Base-by-base conservation (phyloP, 2,888 invertebrate genomes). In the Agrotis exclamationis region DNA sequence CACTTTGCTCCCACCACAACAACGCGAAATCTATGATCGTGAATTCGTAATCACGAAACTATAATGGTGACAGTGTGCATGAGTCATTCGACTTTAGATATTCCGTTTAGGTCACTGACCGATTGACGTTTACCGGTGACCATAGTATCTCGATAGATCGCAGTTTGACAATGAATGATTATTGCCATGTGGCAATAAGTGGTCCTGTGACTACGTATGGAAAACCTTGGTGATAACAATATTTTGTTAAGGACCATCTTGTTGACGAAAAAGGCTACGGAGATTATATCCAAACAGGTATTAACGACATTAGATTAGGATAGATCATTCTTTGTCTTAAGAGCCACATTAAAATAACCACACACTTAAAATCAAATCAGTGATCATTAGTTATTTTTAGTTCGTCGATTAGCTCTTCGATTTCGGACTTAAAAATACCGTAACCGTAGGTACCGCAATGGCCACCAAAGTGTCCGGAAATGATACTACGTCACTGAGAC, bases 61-160 rank as follows among this genome's bases (percentile, higher is more conserved):
- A 9, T n/a, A 58, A 53, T 53, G 22, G 20, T 39, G 69, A 9
- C 22, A 39, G 33, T 24, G 47, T 11, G n/a, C 20, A 22, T 72
- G 60, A 74, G 18, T 79, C 73, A 72, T 20, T 28, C 48, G 44
- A 14, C 20, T 22, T 2, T 22, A 58, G 16, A 22, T 44, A 48
- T 56, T 33, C 13, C 44, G 69, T 18, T 24, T n/a, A 7, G 54
- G 45, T 79, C 62, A 79, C 39, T 33, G 73, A 72, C 79, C 73
- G 45, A 56, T 60, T 79, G 54, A 72, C 73, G 59, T 72, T 57
- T 16, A 24, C 24, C 7, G 20, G 16, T 57, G 24, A 22, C 45
- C 60, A 28, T 79, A 45, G 1, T 60, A 51, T 56, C 33, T 50
- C 33, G 50, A 24, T 60, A 60, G 33, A 51, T 56, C 20, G 54